A percentile compares a stretch with the other conserved stretches of the same genome.
These are phyloP conservation scores for Cynopterus brachyotis DNA, from an alignment of 2,113 vertebrate species.

Conservation along the genomic window DNA sequence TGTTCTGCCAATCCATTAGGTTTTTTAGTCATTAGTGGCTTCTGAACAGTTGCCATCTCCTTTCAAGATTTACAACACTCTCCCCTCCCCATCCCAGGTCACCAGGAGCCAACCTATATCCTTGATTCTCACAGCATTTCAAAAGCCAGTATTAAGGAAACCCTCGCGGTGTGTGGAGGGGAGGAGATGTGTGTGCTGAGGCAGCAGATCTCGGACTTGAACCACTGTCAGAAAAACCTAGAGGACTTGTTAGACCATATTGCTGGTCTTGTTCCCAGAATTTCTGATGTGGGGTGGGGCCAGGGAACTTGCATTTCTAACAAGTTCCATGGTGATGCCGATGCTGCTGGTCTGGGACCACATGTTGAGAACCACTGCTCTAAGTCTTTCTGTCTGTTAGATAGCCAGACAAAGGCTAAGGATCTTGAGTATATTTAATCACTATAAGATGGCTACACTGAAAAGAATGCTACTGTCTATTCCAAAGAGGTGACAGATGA, in stretches of 20 bases:
- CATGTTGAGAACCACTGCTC: background rate
- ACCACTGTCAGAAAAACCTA: background rate
- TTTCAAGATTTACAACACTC: background rate
- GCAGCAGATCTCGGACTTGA: background rate
- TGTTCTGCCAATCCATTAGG: background rate
- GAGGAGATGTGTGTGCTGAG: background rate
- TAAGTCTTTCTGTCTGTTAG: background rate
- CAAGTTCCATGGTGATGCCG: background rate
- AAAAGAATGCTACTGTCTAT: background rate
- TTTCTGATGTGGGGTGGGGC: background rate
- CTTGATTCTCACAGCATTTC: background rate
- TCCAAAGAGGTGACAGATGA: background rate
- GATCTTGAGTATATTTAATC: background rate
- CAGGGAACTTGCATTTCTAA: background rate
- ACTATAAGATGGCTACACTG: background rate
- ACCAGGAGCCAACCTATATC: background rate
- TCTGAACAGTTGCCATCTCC: background rate
- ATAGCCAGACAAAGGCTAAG: background rate
- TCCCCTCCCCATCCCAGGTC: background rate
- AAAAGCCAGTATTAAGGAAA: background rate
- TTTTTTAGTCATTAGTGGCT: background rate
- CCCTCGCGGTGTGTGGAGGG: fast-evolving
- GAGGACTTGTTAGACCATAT: background rate
- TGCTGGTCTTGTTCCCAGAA: background rate
- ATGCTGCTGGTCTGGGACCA: background rate